Evolutionary conservation across 2,888 invertebrate genomes (phyloP).

Genomic region (Dryadula phaetusa): DNA sequence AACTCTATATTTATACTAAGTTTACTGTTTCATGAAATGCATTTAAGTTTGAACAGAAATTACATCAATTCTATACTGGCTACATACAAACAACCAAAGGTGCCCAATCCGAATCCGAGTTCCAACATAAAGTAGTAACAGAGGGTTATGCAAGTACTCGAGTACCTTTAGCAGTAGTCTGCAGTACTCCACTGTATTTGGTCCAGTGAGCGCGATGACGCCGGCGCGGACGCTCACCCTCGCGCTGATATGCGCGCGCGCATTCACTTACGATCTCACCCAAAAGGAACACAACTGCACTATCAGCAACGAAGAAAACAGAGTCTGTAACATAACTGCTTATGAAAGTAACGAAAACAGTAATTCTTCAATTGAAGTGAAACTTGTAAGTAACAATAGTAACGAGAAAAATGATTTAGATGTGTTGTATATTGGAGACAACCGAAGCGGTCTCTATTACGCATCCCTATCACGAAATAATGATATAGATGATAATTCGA

Average conservation of each 20-base stretch:
- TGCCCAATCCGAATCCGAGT: not conserved
- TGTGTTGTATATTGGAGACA: not conserved
- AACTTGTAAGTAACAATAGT: not conserved
- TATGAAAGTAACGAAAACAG: not conserved
- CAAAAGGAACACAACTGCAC: slow-evolving; percentile 18
- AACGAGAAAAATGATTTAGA: not conserved
- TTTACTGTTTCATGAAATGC: no score
- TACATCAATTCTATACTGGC: not conserved
- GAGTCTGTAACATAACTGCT: slow-evolving; percentile 1
- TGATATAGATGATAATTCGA: not conserved
- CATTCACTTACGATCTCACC: slow-evolving; percentile 16
- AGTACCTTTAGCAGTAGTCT: not conserved
- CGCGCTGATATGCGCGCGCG: slow-evolving; percentile 36
- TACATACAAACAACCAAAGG: not conserved
- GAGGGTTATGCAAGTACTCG: slow-evolving; percentile 33
- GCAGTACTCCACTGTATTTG: slow-evolving; percentile 19
- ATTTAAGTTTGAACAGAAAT: no score
- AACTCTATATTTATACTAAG: no score
- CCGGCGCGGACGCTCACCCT: slow-evolving; percentile 43
- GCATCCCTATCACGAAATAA: not conserved
- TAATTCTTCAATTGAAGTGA: not conserved
- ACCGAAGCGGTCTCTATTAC: not conserved
- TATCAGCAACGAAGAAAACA: not conserved
- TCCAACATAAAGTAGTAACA: slow-evolving; percentile 13
- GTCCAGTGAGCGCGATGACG: slow-evolving; percentile 49